Percentiles rank a stretch among this genome's conserved stretches.
Evolutionary conservation across 2,113 vertebrate genomes (phyloP).

Genomic region (Xyrauchen texanus): DNA sequence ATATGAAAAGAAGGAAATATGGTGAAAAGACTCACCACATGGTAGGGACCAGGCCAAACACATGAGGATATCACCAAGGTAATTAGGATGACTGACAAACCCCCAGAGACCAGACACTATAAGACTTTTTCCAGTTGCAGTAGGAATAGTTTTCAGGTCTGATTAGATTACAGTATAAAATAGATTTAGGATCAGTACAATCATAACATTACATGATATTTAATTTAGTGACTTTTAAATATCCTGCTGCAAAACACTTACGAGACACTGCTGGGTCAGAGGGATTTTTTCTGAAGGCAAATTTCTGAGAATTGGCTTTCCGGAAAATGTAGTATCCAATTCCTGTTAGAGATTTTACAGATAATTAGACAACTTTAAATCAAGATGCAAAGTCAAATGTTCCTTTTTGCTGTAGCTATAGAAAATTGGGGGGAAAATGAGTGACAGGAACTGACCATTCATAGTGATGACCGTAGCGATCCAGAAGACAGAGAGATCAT

Average conservation of each 20-base stretch:
- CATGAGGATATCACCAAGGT: constrained; percentile 94
- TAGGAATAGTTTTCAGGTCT: constrained; percentile 91
- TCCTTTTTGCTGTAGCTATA: too few species aligned
- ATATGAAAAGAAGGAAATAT: too few species aligned
- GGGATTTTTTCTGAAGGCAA: constrained; percentile 89
- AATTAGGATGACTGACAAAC: constrained; percentile 95
- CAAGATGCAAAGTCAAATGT: not conserved
- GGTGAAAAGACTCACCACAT: constrained; percentile 82
- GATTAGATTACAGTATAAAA: constrained; percentile 17
- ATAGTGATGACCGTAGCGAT: constrained; percentile 73
- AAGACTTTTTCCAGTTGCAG: constrained; percentile 88
- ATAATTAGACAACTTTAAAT: not conserved
- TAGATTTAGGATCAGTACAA: not conserved
- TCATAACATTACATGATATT: not conserved
- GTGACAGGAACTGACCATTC: constrained; percentile 80
- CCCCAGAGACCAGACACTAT: constrained; percentile 95
- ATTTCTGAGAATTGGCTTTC: constrained; percentile 93
- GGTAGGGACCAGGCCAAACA: constrained; percentile 93
- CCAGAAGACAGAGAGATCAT: constrained; percentile 70
- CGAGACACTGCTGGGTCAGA: constrained; percentile 81
- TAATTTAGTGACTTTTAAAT: not conserved
- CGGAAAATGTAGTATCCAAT: constrained; percentile 90
- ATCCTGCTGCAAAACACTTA: constrained; percentile 70
- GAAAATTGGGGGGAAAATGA: not conserved
- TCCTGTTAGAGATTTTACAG: constrained; percentile 51